Base-by-base conservation (phyloP, 2,888 invertebrate species). In the Blera fallax region DNA sequence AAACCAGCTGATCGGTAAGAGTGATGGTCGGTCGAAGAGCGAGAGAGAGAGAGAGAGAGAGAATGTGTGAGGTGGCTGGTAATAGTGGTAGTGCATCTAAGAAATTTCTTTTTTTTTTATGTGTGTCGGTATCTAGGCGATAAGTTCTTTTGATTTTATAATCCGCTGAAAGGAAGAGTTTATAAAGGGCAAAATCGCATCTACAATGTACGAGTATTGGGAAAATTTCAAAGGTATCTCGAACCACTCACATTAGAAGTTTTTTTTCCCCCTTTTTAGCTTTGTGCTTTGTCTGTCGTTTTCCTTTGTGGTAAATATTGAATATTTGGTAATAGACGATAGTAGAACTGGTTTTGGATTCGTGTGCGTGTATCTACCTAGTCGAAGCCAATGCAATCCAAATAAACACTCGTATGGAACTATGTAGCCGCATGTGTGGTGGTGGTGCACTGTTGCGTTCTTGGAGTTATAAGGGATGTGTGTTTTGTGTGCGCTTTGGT, bases 1-100 rank as follows among this genome's bases (percentile, higher is more conserved):
- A 74, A 58, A 37, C 60, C 85, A 85, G 85, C 85, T 85, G 85
- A 81, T 76, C 32, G 24, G 37, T 45, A 27, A 29, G n/a, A 58
- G 58, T 16, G 27, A 14, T 14, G 14, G 14, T 6, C 37, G 10
- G n/a, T n/a, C 8, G 11, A 37, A 37, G 5, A 40, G 3, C 8
- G 16, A 7, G 5, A 8, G 11, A 24, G 48, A 18, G 56, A 43
- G 56, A 34, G 65, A 76, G 58, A 24, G 60, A 7, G 48, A 1
- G 11, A 21, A 7, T 18, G 21, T 32, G 14, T 34, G 54, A 7
- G 40, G 29, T 14, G 4, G 10, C n/a, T n/a, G n/a, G n/a, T n/a
- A n/a, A n/a, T n/a, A n/a, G 6, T 18, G 10, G 11, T 18, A 14
- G 10, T 37, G 34, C 11, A 27, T 16, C 37, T 67, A 18, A 18